These are phyloP conservation scores for Pantherophis alleghaniensis DNA, from an alignment of 2,797 vertebrate species.

Conservation along the genomic window DNA sequence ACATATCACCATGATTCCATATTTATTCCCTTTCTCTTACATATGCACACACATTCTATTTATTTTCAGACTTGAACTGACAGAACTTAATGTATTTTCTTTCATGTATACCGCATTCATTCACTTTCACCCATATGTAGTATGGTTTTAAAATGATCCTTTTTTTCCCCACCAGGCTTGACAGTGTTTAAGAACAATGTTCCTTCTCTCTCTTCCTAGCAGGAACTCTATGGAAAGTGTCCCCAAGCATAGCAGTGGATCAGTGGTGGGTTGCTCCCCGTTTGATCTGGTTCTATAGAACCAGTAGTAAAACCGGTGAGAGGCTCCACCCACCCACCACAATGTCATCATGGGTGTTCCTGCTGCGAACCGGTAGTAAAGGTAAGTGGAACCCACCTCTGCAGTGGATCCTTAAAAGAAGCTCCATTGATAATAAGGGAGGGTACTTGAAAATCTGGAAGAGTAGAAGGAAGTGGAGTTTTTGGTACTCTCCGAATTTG, in stretches of 20 bases:
- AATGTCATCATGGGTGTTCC: too few species aligned
- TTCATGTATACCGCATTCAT: not conserved
- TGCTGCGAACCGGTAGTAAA: too few species aligned
- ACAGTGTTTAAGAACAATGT: not conserved
- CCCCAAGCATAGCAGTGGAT: not conserved
- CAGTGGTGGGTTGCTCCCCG: too few species aligned
- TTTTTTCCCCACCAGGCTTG: not conserved
- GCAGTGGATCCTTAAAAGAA: not conserved
- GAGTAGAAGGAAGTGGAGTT: not conserved
- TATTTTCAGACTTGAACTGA: not conserved
- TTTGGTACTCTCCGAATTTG: not conserved
- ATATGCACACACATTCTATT: not conserved
- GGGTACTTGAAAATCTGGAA: not conserved
- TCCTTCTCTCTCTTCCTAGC: not conserved
- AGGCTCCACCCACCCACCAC: too few species aligned
- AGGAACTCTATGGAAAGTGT: not conserved
- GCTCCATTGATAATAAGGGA: not conserved
- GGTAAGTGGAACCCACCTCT: too few species aligned
- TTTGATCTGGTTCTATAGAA: too few species aligned
- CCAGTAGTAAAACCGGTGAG: too few species aligned
- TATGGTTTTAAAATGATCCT: not conserved
- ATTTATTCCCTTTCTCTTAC: not conserved
- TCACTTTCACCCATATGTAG: not conserved
- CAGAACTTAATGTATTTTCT: not conserved
- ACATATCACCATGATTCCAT: not conserved